These are phyloP conservation scores for Plumapathes pennacea DNA, from an alignment of 92 coral and sea anemone species.

Conservation along the genomic window DNA sequence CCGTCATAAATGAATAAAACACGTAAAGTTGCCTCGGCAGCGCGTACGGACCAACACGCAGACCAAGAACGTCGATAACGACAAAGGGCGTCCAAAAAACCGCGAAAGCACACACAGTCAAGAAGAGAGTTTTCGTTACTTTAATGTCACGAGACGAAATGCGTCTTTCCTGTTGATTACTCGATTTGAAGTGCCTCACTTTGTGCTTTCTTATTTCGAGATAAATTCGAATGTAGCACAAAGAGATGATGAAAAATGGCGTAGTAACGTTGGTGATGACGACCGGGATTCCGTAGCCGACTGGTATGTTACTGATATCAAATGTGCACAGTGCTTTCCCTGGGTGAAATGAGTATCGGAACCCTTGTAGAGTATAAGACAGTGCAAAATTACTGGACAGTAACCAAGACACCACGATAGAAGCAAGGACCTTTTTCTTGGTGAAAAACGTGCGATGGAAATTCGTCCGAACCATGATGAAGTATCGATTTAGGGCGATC, in stretches of 20 bases:
- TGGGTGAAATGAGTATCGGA: slow-evolving; percentile 27
- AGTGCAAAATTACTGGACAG: slow-evolving; percentile 27
- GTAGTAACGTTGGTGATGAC: slow-evolving; percentile 17
- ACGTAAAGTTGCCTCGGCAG: slow-evolving; percentile 21
- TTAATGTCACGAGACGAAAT: slow-evolving; percentile 28
- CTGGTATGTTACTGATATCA: slow-evolving; percentile 19
- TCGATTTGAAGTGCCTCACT: slow-evolving; percentile 4
- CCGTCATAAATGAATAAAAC: slow-evolving; percentile 14
- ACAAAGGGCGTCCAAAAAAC: slow-evolving; percentile 30
- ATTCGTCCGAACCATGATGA: slow-evolving; percentile 41
- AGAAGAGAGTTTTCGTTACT: slow-evolving; percentile 33
- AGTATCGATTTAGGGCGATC: slow-evolving; percentile 51
- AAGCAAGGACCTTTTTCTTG: slow-evolving; percentile 17
- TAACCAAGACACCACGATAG: slow-evolving; percentile 31
- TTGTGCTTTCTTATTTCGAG: slow-evolving; percentile 17
- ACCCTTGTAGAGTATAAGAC: slow-evolving; percentile 32
- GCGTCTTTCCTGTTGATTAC: slow-evolving; percentile 12
- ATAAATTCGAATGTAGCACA: slow-evolving; percentile 40
- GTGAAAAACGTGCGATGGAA: slow-evolving; percentile 45
- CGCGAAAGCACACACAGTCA: slow-evolving; percentile 31
- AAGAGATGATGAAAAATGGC: slow-evolving; percentile 21
- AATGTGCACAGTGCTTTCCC: slow-evolving; percentile 49
- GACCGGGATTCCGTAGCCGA: slow-evolving; percentile 11
- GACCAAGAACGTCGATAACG: slow-evolving; percentile 11
- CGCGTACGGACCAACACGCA: slow-evolving; percentile 8